These are phyloP conservation scores for Dilophus febrilis DNA, from an alignment of 2,888 invertebrate genomes.

Conservation along the genomic window DNA sequence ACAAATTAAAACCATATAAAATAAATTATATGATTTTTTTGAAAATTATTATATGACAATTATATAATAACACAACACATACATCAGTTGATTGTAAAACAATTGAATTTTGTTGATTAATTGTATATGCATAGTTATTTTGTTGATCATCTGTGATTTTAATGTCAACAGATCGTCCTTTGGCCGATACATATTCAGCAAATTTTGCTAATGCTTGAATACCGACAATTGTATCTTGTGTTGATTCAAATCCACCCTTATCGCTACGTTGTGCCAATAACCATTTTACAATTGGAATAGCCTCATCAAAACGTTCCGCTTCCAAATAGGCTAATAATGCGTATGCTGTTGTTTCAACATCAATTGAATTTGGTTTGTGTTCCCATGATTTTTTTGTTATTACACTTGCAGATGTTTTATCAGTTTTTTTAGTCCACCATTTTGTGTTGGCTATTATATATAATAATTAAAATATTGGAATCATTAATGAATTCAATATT, in stretches of 20 bases:
- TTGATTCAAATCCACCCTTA: constrained; percentile 55
- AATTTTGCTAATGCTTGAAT: constrained; percentile 50
- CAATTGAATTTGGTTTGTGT: constrained; percentile 6
- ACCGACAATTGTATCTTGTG: constrained; percentile 63
- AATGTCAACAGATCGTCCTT: constrained; percentile 12
- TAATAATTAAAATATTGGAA: no score
- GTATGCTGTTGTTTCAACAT: constrained; percentile 76
- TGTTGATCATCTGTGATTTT: background rate
- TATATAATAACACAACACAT: constrained; percentile 7
- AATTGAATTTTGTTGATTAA: constrained; percentile 60
- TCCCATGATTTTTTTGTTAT: no score
- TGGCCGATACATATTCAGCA: constrained; percentile 36
- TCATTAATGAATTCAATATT: no score
- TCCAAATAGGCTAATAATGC: constrained; percentile 56
- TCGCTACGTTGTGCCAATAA: constrained; percentile 46
- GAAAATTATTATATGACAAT: background rate
- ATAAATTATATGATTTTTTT: background rate
- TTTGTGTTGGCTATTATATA: no score
- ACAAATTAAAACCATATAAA: background rate
- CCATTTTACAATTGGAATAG: constrained; percentile 50
- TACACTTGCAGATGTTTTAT: no score
- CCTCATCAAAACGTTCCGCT: constrained; percentile 25
- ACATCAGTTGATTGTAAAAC: constrained; percentile 66
- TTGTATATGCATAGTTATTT: constrained; percentile 32
- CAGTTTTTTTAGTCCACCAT: no score